Evolutionary conservation across 2,113 vertebrate genomes (phyloP), one percentile per base, ranked within the genome.

Genomic region (Leucopsar rothschildi): DNA sequence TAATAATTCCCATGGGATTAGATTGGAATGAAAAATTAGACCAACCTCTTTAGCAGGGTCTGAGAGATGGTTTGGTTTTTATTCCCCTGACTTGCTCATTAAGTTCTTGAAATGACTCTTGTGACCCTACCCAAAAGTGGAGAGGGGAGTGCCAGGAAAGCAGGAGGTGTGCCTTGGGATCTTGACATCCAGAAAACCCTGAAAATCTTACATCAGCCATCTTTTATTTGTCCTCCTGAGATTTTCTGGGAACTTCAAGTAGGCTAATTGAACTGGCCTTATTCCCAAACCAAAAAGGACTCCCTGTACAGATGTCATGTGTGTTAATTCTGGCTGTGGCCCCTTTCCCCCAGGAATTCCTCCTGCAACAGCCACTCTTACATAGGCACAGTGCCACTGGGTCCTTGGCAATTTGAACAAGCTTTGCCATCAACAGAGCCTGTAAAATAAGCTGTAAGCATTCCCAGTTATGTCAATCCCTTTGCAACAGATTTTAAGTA

Each of bases 351-450:
- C n/a, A 50, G 39, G 31, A 77, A 47, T 23, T 69, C 19, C 42
- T 47, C 21, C 50, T 50, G 14, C 18, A 53, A 7, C 70, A 57
- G 63, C 22, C 17, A 7, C 15, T 9, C 22, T 37, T 75, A 8
- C 2, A 0, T 1, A 82, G 78, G 7, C 7, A 1, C 49, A 35
- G 11, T 64, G 66, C 28, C 75, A 14, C 10, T 14, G 59, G 24
- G 11, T 82, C n/a, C 49, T 39, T 71, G 60, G 31, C 55, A 57
- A 73, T 53, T 2, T 31, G 42, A 61, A 28, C 0, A 18, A 82
- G 44, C n/a, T 77, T 50, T 50, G 60, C 56, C n/a, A 23, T 11
- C 29, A 49, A 15, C 68, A 66, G 33, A 29, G 18, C 23, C 63
- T 70, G 15, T 33, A 42, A 81, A 76, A 55, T 2, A 18, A 50